Evolutionary conservation across 1,140 invertebrate species (phyloP), one percentile per base, ranked within the genome.

Genomic region (Orius insidiosus): DNA sequence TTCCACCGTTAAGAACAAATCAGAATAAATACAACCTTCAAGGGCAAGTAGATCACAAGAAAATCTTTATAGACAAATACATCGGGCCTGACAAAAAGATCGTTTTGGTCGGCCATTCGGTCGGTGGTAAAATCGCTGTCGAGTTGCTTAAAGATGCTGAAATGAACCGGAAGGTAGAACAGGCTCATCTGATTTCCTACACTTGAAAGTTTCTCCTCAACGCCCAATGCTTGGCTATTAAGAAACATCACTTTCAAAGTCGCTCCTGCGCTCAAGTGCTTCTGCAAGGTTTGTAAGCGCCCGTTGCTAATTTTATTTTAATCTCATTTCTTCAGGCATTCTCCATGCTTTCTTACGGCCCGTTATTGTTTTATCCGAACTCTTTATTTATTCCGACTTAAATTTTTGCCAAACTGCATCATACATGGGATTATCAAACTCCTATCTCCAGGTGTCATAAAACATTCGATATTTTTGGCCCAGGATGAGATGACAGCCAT

Each of bases 1-100:
- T 51, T 6, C 48, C 51, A 30, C 15, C 40, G 10, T 52, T 58
- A 14, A 57, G 58, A 45, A 53, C 56, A 5, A 60, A 71, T 44
- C 69, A 68, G 2, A 55, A 61, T 13, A 49, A 74, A 19, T 87
- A 77, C 60, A 66, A 72, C 50, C 56, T 89, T 13, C 58, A 74
- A 46, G 82, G 76, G 6, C 85, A 90, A 66, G 64, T 84, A n/a
- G 55, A 72, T n/a, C 81, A 88, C 58, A 89, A 89, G 63, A 65
- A 72, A 9, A 67, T 72, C 36, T 87, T 89, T 60, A 75, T 89
- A 35, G 65, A 72, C 47, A 68, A 75, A 48, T 76, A 76, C 55
- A 63, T 86, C 45, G 80, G 83, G 4, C 52, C 63, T 31, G 64
- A 77, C 60, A 67, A 71, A 0, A 71, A 69, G 54, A 57, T 92